Conservation (phyloP, 1,140 invertebrate genomes). For the Nylanderia fulva region DNA sequence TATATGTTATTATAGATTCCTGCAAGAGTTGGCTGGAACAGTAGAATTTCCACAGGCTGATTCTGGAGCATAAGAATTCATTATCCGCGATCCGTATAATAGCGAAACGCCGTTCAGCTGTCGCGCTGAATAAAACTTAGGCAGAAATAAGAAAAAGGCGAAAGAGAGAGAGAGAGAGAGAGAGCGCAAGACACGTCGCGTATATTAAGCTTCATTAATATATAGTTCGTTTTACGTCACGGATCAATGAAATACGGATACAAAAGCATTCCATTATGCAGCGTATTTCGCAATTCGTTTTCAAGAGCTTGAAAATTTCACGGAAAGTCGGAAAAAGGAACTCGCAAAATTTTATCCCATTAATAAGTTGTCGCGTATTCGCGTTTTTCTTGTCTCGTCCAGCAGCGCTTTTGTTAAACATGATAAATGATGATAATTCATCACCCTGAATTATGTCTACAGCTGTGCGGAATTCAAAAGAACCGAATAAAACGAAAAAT, state of each 20-base stretch:
- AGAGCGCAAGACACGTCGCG: slow-evolving; percentile 1
- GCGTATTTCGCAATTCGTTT: slow-evolving; percentile 6
- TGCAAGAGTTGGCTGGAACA: slow-evolving; percentile 33
- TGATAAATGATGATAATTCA: slow-evolving; percentile 66
- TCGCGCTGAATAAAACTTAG: slow-evolving; percentile 47
- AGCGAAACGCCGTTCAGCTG: slow-evolving; percentile 34
- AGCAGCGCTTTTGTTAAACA: slow-evolving; percentile 60
- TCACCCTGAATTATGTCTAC: slow-evolving; percentile 59
- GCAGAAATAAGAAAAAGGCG: slow-evolving; percentile 32
- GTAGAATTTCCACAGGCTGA: slow-evolving; percentile 35
- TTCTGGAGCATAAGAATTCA: slow-evolving; percentile 45
- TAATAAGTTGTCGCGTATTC: slow-evolving; percentile 47
- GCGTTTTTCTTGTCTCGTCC: slow-evolving; percentile 46
- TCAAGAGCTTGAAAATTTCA: slow-evolving; percentile 29
- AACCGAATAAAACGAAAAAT: slow-evolving; percentile 30
- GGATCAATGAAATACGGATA: slow-evolving; percentile 31
- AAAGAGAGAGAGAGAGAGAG: not conserved
- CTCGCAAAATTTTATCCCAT: slow-evolving; percentile 35
- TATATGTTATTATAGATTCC: slow-evolving; percentile 52
- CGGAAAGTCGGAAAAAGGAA: slow-evolving; percentile 10
- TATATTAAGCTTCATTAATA: slow-evolving; percentile 55
- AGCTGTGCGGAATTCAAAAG: slow-evolving; percentile 34
- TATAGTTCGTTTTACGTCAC: slow-evolving; percentile 34
- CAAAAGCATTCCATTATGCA: slow-evolving; percentile 49
- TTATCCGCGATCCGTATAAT: slow-evolving; percentile 54